Evolutionary conservation across 2,113 vertebrate species (phyloP).

Genomic region (Otus sunia): DNA sequence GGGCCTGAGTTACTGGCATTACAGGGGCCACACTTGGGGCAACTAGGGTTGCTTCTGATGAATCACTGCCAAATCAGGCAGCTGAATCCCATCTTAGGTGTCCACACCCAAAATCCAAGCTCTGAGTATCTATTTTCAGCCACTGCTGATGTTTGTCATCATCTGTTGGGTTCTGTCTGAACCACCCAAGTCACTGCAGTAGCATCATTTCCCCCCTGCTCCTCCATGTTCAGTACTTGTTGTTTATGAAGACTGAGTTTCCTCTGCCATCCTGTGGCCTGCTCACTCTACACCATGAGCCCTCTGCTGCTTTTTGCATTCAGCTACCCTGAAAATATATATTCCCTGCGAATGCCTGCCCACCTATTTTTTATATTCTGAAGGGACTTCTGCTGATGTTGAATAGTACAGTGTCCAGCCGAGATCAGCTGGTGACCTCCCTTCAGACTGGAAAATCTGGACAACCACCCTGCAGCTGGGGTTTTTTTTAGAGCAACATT

Average conservation of each 20-base stretch:
- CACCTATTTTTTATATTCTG: not conserved
- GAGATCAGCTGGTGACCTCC: not conserved
- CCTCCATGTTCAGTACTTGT: not conserved
- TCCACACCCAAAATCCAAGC: not conserved
- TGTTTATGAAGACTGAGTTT: not conserved
- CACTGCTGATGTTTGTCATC: not conserved
- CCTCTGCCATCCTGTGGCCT: not conserved
- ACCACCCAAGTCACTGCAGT: not conserved
- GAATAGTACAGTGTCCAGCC: not conserved
- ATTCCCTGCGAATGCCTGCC: not conserved
- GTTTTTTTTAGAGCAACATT: not conserved
- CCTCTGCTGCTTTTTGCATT: not conserved
- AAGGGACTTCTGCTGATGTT: rapidly evolving
- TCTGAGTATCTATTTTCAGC: not conserved
- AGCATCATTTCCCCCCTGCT: not conserved
- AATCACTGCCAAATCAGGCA: not conserved
- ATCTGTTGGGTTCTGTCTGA: rapidly evolving
- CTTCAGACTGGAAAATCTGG: not conserved
- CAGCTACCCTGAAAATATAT: not conserved
- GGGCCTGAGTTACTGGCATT: not conserved
- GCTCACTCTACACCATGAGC: not conserved
- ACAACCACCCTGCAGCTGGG: not conserved
- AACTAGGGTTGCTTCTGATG: not conserved
- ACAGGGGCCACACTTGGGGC: no score
- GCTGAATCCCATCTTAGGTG: not conserved